A percentile compares a stretch with the other conserved stretches of the same genome.
phyloP scores from a whole-genome alignment of 2,113 vertebrate species.

The Galemys pyrenaicus region DNA sequence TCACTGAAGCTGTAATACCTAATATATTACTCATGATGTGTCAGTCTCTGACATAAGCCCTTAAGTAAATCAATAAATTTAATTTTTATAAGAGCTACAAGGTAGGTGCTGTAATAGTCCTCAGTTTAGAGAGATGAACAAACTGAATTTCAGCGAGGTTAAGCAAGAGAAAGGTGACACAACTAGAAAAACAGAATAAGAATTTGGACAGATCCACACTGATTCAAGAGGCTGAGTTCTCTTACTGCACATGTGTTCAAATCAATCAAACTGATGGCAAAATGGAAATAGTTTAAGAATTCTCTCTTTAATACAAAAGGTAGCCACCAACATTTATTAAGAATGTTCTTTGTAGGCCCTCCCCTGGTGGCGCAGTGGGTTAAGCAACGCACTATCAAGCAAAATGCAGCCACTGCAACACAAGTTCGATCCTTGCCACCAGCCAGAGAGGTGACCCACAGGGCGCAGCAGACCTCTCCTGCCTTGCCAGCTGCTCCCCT shows the following conservation, averaged over 20 bases:
- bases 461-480: too few species aligned
- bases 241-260: not conserved
- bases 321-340: not conserved
- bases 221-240: not conserved
- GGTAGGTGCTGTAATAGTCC: not conserved
- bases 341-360: not conserved
- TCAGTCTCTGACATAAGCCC: not conserved
- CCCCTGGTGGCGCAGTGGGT: too few species aligned
- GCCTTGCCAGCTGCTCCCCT: too few species aligned
- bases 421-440: too few species aligned
- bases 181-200: not conserved
- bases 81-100: not conserved
- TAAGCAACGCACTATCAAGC: too few species aligned
- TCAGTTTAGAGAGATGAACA: not conserved
- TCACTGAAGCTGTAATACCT: not conserved
- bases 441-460: too few species aligned
- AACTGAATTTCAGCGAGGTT: not conserved
- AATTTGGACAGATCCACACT: not conserved
- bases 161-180: not conserved
- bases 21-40: not conserved
- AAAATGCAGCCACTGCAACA: too few species aligned
- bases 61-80: constrained; percentile 6
- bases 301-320: not conserved
- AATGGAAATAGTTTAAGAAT: not conserved
- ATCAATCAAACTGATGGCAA: not conserved